A percentile compares a stretch with the other conserved stretches of the same genome.
Conservation (phyloP, 2,888 invertebrate species). For the Mythimna lalbum region DNA sequence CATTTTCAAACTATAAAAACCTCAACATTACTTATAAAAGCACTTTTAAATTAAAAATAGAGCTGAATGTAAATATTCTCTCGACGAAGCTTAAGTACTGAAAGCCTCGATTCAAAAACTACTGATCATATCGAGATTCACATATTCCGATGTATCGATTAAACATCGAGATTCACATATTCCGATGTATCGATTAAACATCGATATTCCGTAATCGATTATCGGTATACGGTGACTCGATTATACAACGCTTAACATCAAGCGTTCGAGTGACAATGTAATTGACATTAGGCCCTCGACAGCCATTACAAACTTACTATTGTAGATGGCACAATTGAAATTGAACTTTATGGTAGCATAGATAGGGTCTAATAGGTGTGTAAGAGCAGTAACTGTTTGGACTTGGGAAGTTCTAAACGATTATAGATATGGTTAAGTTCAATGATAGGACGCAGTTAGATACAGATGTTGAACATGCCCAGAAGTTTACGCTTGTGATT, state of each 20-base stretch:
- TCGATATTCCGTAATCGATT: slow-evolving; percentile 62
- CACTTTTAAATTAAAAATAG: slow-evolving; percentile 31
- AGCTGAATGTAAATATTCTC: slow-evolving; percentile 23
- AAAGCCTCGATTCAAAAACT: slow-evolving; percentile 38
- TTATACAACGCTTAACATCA: slow-evolving; percentile 75
- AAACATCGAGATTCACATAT: slow-evolving; percentile 57
- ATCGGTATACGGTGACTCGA: slow-evolving; percentile 70
- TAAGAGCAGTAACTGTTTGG: slow-evolving; percentile 75
- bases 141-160: slow-evolving; percentile 60
- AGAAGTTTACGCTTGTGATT: slow-evolving; percentile 70
- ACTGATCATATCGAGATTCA: slow-evolving; percentile 42
- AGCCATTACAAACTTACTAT: slow-evolving; percentile 58
- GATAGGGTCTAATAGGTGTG: slow-evolving; percentile 71
- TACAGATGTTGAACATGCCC: slow-evolving; percentile 71
- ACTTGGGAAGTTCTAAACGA: slow-evolving; percentile 73
- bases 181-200: slow-evolving; percentile 62
- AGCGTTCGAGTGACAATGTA: slow-evolving; percentile 77
- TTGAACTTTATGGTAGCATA: slow-evolving; percentile 68
- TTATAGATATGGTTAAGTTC: slow-evolving; percentile 77
- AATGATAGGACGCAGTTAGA: slow-evolving; percentile 70
- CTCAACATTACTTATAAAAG: slow-evolving; percentile 14
- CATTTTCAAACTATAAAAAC: slow-evolving; percentile 22
- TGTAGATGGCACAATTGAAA: slow-evolving; percentile 68
- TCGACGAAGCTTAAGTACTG: neutral
- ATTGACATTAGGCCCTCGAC: slow-evolving; percentile 74